Base-by-base conservation (phyloP, 2,113 vertebrate species). In the Sturnira hondurensis region DNA sequence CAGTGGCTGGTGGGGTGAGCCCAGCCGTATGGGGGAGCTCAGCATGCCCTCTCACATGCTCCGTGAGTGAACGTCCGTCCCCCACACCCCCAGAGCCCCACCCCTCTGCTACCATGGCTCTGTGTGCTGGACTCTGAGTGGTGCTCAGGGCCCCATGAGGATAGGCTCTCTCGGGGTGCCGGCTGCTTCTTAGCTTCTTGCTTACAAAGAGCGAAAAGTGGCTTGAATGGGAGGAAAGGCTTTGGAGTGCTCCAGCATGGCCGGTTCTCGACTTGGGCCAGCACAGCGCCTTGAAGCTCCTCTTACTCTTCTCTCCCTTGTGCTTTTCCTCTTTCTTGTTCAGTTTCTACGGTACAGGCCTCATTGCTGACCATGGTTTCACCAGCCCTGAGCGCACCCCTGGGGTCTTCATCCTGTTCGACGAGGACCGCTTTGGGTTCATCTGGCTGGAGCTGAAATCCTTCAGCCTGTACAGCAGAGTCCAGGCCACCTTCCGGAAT, bases 391-490 rank as follows among this genome's bases (percentile, higher is more conserved):
- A 99, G 98, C 98, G 99, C 91, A 99, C 99, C 0, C 99, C 99
- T 0, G 99, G 99, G 0, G 98, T 99, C 68, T 99, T 99, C 28
- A 98, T 99, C 36, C 98, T 99, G 20, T 99, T 99, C 0, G 99
- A 99, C 0, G 98, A 99, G 3, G 99, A 99, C 84, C 99, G 99
- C 54, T 99, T 99, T 0, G 99, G 99, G 19, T 99, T 99, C 98
- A 99, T 99, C 98, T 99, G 99, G 99, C 98, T 99, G 97, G 99
- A 99, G 98, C 98, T 99, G 54, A 99, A 99, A 96, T 99, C 99
- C 83, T 99, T 99, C 98, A 99, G 99, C 93, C 98, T 99, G 84
- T 99, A 99, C 98, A 99, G 99, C 97, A 98, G 99, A 43, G 99
- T 99, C 97, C 99, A 99, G 86, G 99, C 99, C 96, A 95, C 98